Base-by-base conservation (phyloP, 2,888 invertebrate species). In the Andrena bucephala region DNA sequence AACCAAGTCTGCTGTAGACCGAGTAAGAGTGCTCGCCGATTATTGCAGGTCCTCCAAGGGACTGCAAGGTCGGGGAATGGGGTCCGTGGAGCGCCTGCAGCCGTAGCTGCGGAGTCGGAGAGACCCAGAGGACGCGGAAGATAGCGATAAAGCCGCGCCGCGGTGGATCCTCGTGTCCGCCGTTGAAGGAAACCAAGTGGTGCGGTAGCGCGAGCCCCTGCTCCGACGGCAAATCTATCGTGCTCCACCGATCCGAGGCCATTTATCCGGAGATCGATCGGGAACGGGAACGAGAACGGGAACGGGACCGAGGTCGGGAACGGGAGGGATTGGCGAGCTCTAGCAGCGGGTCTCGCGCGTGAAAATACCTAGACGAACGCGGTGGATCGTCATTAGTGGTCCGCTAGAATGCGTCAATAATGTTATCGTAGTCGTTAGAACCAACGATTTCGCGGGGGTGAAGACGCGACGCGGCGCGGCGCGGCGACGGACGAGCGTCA, bases 71-170 rank as follows among this genome's bases (percentile, higher is more conserved):
- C 70, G 96, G 97, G 85, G 96, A 96, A 87, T 98, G 98, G 98
- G 97, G 97, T 33, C 96, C 96, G 75, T 98, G 98, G 98, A 97
- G 97, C 91, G 95, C 96, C 8, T 99, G 99, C 95, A 97, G 97
- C 94, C 97, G 97, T 92, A 96, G 97, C 71, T 98, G 98, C 93
- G 98, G 98, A 85, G 98, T 98, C 83, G 98, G 99, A 31, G 97
- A 98, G 91, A 97, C 97, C 94, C 95, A 96, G 93, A 96, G 98
- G 89, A 96, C 96, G 88, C 95, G 98, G 83, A 96, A 96, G 89
- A 96, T 98, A 75, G 94, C 97, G 87, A 96, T 97, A 90, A 96
- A 97, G 89, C 96, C 97, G 74, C 95, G 97, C 81, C 95, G 97
- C 16, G 98, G 97, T 16, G 98, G 98, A 10, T 95, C 96, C 36